These are phyloP conservation scores for Spea hammondii DNA, from an alignment of 2,797 vertebrate species.

Conservation along the genomic window DNA sequence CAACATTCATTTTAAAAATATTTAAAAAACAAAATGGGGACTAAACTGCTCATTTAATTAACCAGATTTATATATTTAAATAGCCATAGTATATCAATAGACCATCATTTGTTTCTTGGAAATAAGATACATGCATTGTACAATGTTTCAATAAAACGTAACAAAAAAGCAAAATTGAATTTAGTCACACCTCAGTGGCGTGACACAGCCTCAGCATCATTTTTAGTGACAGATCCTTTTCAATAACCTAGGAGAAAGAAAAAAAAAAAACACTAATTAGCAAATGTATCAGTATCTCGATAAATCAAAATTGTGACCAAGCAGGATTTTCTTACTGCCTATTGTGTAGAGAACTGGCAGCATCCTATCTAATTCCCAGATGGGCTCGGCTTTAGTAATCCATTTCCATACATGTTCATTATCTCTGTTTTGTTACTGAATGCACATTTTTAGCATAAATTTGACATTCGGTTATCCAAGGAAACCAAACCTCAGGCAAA, in stretches of 20 bases:
- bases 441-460: slow-evolving; percentile 44
- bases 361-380: slow-evolving; percentile 55
- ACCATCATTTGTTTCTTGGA: slow-evolving; percentile 37
- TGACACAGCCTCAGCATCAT: slow-evolving; percentile 23
- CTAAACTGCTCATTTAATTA: not conserved
- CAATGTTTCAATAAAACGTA: slow-evolving; percentile 34
- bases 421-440: slow-evolving; percentile 40
- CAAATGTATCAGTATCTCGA: slow-evolving; percentile 28
- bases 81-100: slow-evolving; percentile 33
- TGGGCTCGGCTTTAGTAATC: slow-evolving; percentile 46
- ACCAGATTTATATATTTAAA: not conserved
- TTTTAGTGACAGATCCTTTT: slow-evolving; percentile 47
- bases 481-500: slow-evolving; percentile 29
- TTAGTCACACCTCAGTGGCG: slow-evolving; percentile 30
- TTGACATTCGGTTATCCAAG: slow-evolving; percentile 51
- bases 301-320: slow-evolving; percentile 46
- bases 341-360: slow-evolving; percentile 51
- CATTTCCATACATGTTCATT: slow-evolving; percentile 47
- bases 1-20: too few relatives aligned
- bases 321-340: slow-evolving; percentile 50
- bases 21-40: too few relatives aligned
- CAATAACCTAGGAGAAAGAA: slow-evolving; percentile 44
- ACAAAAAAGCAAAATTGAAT: slow-evolving; percentile 49
- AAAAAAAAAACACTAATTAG: slow-evolving; percentile 47
- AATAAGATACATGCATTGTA: slow-evolving; percentile 39